These are phyloP conservation scores for Suricata suricatta DNA, from an alignment of 2,113 vertebrate species.

Conservation along the genomic window DNA sequence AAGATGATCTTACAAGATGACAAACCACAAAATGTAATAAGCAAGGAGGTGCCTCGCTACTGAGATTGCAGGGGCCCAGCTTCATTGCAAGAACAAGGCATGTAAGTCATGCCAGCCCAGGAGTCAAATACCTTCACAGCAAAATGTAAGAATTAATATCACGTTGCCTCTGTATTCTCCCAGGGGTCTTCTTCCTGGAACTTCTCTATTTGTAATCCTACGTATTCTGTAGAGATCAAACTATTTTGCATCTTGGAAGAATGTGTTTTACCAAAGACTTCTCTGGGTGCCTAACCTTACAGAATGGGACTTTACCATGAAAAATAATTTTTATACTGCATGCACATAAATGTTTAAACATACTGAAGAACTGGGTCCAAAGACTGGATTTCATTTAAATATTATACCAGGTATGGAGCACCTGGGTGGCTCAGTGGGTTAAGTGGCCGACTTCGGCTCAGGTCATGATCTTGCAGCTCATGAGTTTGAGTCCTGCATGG, in stretches of 20 bases:
- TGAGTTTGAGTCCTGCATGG: too few relatives aligned
- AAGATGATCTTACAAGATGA: not conserved
- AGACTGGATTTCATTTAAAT: not conserved
- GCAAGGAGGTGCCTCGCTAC: not conserved
- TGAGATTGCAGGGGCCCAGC: not conserved
- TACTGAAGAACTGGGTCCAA: not conserved
- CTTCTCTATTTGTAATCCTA: not conserved
- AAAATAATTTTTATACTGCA: not conserved
- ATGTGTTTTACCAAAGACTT: not conserved
- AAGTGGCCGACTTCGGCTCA: too few relatives aligned
- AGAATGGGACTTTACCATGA: not conserved
- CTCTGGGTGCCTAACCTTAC: not conserved
- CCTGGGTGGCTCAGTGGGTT: too few relatives aligned
- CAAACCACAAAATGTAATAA: not conserved
- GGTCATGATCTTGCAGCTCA: too few relatives aligned
- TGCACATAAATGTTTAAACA: not conserved
- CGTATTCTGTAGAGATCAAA: not conserved
- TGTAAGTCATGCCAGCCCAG: not conserved
- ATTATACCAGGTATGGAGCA: not conserved
- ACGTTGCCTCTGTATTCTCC: rapidly evolving
- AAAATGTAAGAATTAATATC: not conserved
- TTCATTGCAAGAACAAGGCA: not conserved
- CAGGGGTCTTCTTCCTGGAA: not conserved
- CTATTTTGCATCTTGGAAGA: not conserved
- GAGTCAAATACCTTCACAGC: not conserved